Base-by-base conservation (phyloP, 1,140 invertebrate species). In the Steinernema feltiae region DNA sequence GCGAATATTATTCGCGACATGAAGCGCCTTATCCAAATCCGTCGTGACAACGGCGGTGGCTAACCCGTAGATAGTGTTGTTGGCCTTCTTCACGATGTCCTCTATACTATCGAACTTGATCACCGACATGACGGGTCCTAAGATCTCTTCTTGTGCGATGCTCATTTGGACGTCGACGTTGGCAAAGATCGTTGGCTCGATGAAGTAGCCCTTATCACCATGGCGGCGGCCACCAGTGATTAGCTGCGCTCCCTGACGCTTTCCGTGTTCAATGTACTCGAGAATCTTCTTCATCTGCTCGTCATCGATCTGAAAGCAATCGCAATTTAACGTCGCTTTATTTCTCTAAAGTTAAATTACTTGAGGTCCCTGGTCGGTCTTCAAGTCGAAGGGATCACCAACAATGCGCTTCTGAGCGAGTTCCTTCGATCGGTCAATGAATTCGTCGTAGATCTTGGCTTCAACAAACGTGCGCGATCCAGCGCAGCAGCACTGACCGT, bases 161-260 rank as follows among this genome's bases (percentile, higher is more conserved):
- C 89, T 91, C 93, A 98, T 97, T 82, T 95, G 86, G 85, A 98
- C 95, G 79, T 91, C 84, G 0, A 98, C 95, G 87, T 97, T 90
- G n/a, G 92, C 91, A 88, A 99, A 99, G 0, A 99, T 94, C 0
- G 97, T 99, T 24, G 97, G 97, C 84, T 95, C 88, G n/a, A 99
- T 89, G 86, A 92, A 99, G 87, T 93, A 98, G 0, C 96, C 97
- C 75, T 90, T 90, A 32, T 88, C 88, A 0, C 92, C 91, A 31
- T 53, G 72, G 53, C 77, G 72, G 18, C 29, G 41, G 32, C 74
- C 75, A 32, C 32, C 97, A 53, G 90, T 88, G 17, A 93, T 88
- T 41, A 98, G 86, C 82, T 91, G 91, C 46, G 97, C 97, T 29
- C 96, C 96, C 87, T 98, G 90, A 72, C 91, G 88, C 83, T 92